Base-by-base conservation (phyloP, 2,113 vertebrate genomes). In the Isurus oxyrinchus region DNA sequence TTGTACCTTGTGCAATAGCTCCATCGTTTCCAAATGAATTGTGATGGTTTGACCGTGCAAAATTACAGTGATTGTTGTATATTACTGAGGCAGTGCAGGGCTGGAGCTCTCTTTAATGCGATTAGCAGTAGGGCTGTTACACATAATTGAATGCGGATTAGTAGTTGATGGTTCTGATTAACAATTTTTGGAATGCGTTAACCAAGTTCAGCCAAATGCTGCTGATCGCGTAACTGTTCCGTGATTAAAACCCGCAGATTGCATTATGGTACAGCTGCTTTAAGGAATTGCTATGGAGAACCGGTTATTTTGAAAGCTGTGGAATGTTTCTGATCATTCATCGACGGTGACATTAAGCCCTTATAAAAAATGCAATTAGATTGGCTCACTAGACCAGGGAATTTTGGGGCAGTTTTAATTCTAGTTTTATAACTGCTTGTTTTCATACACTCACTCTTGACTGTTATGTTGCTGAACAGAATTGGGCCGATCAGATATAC, bases 101-200 rank as follows among this genome's bases (percentile, higher is more conserved):
- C 90, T 93, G 59, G 57, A 93, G n/a, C 1, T 61, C 27, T 57
- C 55, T 57, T 93, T 40, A 93, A 93, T 63, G 35, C n/a, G 90
- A 94, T 94, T 94, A 94, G 59, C 90, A 63, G 31, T 1, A 94
- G 59, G 59, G 66, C n/a, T 94, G 59, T 66, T 94, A 6, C 16
- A 66, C 90, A 23, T 40, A 94, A 94, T 94, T 66, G 59, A 63
- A 63, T 0, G 35, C 0, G 7, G 90, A 94, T 94, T 94, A 91
- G 88, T 27, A 91, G 13, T 91, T 91, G 88, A 91, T 59, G 55
- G 88, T 31, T n/a, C 88, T 59, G 55, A 91, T 91, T 61, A 59
- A 61, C 55, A 59, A 59, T 35, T 91, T 91, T 61, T 61, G 88
- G 11, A 59, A 59, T 55, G 25, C 88, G 59, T 59, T 59, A 91